Conservation (phyloP, 1,140 invertebrate genomes). For the Plutomurus gul region DNA sequence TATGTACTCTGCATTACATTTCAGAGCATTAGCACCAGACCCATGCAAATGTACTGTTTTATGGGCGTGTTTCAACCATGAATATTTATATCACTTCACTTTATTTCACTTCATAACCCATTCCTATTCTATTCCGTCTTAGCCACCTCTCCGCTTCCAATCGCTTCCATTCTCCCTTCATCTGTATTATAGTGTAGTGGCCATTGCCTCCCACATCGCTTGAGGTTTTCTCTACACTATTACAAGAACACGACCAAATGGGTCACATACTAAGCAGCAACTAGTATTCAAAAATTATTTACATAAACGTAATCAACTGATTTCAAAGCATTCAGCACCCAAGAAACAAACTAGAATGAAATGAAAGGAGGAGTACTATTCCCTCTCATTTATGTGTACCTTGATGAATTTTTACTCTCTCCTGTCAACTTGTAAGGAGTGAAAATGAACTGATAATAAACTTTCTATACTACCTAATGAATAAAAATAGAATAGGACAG, state of each 20-base stretch:
- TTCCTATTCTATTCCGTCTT: not conserved
- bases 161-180: not conserved
- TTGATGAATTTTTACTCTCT: no score
- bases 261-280: no score
- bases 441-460: no score
- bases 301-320: not conserved
- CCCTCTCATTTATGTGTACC: no score
- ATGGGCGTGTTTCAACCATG: slow-evolving; percentile 9
- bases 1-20: no score
- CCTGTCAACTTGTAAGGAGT: no score
- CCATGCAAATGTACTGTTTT: slow-evolving; percentile 4
- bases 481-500: no score
- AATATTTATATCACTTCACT: slow-evolving; percentile 15
- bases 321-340: not conserved
- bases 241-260: not conserved
- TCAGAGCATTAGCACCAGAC: no score
- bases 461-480: no score
- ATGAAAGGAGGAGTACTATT: no score
- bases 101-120: not conserved
- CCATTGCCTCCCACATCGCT: not conserved
- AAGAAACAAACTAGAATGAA: no score
- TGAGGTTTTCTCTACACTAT: not conserved
- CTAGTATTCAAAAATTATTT: no score
- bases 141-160: not conserved
- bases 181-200: not conserved